Evolutionary conservation across 2,113 vertebrate genomes (phyloP), one percentile per base, ranked within the genome.

Genomic region (Oncorhynchus gorbuscha): DNA sequence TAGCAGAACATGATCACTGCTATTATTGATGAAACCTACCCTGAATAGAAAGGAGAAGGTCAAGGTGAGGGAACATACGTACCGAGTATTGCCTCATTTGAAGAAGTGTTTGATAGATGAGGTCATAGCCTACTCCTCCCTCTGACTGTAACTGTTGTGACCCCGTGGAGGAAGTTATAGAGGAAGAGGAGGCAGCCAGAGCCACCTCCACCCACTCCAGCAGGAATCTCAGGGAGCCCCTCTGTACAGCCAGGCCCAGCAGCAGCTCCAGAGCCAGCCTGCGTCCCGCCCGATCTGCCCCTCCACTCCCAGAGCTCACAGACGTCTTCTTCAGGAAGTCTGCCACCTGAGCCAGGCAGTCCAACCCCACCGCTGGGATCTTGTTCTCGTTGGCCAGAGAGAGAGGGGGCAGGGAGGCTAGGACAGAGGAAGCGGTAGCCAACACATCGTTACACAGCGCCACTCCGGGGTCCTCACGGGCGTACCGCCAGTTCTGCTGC

Each of bases 131-230:
- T 18, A 94, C 91, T 48, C 89, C 87, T 18, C 85, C 81, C 8
- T 83, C 72, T 61, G 81, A 51, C 35, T 45, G 1, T 70, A 72
- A 55, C 45, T 87, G 87, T 70, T 87, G 84, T 9, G 85, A 78
- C 67, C 80, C 83, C 20, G 82, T 82, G 39, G 89, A 83, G 59
- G 86, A 85, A 71, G 80, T 83, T n/a, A 30, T 26, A 5, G 65
- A 67, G 59, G 86, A 90, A 26, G 66, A 58, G 12, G 76, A 74
- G 5, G 94, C 93, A 13, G 94, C 92, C 76, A 95, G 76, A 0
- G 94, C 93, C 69, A 94, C 92, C 81, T 95, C 94, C 84, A 95
- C 93, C 94, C 94, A 95, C 87, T 95, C 94, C 80, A 95, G 84
- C 71, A 95, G 87, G 81, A 94, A 95, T 79, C 92, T 91, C 45